Conservation (phyloP, 2,797 vertebrate species). For the Rhinatrema bivittatum region DNA sequence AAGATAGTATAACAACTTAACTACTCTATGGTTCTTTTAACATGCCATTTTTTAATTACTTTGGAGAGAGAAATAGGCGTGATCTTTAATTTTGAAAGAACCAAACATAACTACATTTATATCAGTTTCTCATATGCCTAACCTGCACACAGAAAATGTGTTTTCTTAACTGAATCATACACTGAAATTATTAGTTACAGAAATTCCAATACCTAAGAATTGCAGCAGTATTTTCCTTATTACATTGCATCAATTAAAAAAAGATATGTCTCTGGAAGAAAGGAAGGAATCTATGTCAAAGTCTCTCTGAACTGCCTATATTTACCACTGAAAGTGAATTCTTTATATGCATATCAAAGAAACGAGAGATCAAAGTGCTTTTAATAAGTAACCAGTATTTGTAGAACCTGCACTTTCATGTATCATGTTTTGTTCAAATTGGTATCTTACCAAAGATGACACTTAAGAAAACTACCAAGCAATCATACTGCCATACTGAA, state of each 20-base stretch:
- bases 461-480: conserved; percentile 86
- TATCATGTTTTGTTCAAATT: conserved; percentile 73
- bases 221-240: conserved; percentile 20
- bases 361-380: conserved; percentile 90
- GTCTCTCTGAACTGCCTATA: conserved; percentile 99
- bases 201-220: too few relatives aligned
- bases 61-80: too few relatives aligned
- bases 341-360: conserved; percentile 99
- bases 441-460: conserved; percentile 72
- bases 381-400: conserved; percentile 98
- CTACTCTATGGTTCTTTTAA: too few relatives aligned
- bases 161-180: too few relatives aligned
- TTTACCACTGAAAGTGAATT: conserved; percentile 99
- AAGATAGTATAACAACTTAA: too few relatives aligned
- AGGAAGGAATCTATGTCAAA: conserved; percentile 84
- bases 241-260: conserved; percentile 60
- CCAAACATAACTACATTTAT: too few relatives aligned
- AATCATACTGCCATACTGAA: conserved; percentile 83
- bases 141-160: too few relatives aligned
- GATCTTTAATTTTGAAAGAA: too few relatives aligned
- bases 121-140: too few relatives aligned
- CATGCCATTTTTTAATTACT: too few relatives aligned
- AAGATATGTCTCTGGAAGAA: conserved; percentile 59
- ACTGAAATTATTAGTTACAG: too few relatives aligned
- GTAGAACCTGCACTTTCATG: conserved; percentile 85